A percentile compares a stretch with the other conserved stretches of the same genome.
Conservation (phyloP, 2,113 vertebrate genomes). For the Plotosus lineatus region DNA sequence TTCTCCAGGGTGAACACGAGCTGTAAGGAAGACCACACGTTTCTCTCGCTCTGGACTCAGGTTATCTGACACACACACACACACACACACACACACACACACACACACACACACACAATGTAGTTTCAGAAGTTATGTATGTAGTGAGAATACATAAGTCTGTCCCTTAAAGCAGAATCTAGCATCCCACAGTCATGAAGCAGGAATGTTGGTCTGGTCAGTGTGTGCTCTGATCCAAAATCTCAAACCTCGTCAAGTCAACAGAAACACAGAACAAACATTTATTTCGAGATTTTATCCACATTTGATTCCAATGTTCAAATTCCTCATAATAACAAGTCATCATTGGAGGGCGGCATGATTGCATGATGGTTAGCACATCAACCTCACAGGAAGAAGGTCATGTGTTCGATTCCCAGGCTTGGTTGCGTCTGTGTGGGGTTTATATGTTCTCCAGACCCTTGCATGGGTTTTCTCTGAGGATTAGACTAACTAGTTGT, state of each 20-base stretch:
- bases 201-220: slow-evolving; percentile 29
- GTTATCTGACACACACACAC: slow-evolving; percentile 71
- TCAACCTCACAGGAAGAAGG: too few relatives aligned
- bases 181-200: slow-evolving; percentile 15
- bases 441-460: too few relatives aligned
- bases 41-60: slow-evolving; percentile 80
- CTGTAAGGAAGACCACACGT: slow-evolving; percentile 92
- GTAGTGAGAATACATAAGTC: slow-evolving; percentile 29
- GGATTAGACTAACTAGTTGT: too few relatives aligned
- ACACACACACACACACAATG: slow-evolving; percentile 23
- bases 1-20: slow-evolving; percentile 95
- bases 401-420: too few relatives aligned
- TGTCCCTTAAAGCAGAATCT: slow-evolving; percentile 25
- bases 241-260: slow-evolving; percentile 33
- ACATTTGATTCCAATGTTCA: too few relatives aligned
- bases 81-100: slow-evolving; percentile 38
- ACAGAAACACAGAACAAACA: not conserved
- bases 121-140: slow-evolving; percentile 38
- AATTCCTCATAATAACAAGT: too few relatives aligned
- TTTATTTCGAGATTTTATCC: too few relatives aligned
- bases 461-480: too few relatives aligned
- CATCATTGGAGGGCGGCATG: too few relatives aligned
- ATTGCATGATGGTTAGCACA: too few relatives aligned
- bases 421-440: too few relatives aligned
- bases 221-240: slow-evolving; percentile 29